Base-by-base conservation (phyloP, 37 sponge, comb jelly and placozoan species). In the Theonella swinhoei region DNA sequence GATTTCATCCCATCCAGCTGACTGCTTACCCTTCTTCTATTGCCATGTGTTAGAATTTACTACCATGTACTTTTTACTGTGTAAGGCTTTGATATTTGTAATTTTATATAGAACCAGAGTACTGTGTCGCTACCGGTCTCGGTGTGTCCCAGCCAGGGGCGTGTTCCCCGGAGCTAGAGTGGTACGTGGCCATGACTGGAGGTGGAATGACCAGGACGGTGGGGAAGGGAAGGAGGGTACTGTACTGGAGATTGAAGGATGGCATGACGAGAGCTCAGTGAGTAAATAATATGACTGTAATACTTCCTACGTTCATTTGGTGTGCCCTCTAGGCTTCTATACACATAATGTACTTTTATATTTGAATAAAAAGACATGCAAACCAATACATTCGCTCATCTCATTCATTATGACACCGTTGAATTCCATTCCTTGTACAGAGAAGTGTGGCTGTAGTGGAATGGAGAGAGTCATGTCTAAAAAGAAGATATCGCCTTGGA, bases 401-500 rank as follows among this genome's bases (percentile, higher is more conserved):
- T n/a, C n/a, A n/a, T n/a, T n/a, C n/a, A n/a, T n/a, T n/a, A n/a
- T n/a, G n/a, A n/a, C n/a, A n/a, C n/a, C n/a, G n/a, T n/a, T n/a
- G n/a, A n/a, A n/a, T n/a, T n/a, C n/a, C n/a, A n/a, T n/a, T n/a
- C n/a, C n/a, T 47, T 7, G 14, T 89, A 30, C 80, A 96, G 93
- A 81, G 88, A 79, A 96, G 96, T 84, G 89, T 92, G 30, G 96
- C 85, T 33, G 78, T 82, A 63, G 91, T 96, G 7, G 72, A 79
- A 61, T 96, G 96, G 96, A 86, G 40, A 39, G 83, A 82, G 20
- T 33, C 82, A 14, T 59, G 67, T 4, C 41, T 23, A 35, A 79
- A 34, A 35, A 90, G 92, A 58, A 73, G 85, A 25, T 96, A 96
- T 82, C 39, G 93, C 63, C 66, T 87, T 17, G 93, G 91, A 25